Conservation (phyloP, 2,113 vertebrate species). For the Panthera leo region DNA sequence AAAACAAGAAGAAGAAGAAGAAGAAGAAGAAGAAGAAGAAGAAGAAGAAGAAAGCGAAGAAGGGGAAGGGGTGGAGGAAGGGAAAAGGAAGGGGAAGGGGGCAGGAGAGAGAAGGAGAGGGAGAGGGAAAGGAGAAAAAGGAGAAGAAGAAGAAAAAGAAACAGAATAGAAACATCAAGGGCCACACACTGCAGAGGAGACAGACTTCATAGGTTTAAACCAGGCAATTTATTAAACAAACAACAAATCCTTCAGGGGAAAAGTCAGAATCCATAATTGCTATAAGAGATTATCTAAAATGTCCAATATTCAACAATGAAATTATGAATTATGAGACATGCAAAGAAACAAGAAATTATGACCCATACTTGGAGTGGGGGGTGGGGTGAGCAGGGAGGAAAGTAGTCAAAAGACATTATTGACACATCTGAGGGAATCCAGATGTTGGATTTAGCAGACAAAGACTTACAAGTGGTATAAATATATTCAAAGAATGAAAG, state of each 20-base stretch:
- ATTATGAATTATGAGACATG: not conserved
- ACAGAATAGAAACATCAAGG: not conserved
- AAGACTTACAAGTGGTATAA: not conserved
- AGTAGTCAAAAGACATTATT: not conserved
- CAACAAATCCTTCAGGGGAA: not conserved
- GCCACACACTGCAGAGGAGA: not conserved
- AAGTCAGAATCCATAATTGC: not conserved
- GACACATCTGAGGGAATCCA: not conserved
- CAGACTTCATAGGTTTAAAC: not conserved
- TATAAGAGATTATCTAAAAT: not conserved
- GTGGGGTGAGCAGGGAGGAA: not conserved
- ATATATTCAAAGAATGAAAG: not conserved
- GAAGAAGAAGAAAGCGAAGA: not conserved
- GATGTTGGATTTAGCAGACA: not conserved
- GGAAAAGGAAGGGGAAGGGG: too few species aligned
- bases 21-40: not conserved
- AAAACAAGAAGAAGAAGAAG: not conserved
- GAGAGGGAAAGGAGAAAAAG: not conserved
- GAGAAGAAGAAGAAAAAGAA: not conserved
- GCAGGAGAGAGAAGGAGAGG: not conserved
- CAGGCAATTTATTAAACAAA: not conserved
- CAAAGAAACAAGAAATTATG: conserved; percentile 13
- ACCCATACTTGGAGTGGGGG: not conserved
- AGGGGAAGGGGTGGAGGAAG: not conserved
- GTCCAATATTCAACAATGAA: not conserved